Percentiles rank a stretch among this genome's conserved stretches.
phyloP scores from a whole-genome alignment of 2,113 vertebrate genomes.

The Carassius carassius region DNA sequence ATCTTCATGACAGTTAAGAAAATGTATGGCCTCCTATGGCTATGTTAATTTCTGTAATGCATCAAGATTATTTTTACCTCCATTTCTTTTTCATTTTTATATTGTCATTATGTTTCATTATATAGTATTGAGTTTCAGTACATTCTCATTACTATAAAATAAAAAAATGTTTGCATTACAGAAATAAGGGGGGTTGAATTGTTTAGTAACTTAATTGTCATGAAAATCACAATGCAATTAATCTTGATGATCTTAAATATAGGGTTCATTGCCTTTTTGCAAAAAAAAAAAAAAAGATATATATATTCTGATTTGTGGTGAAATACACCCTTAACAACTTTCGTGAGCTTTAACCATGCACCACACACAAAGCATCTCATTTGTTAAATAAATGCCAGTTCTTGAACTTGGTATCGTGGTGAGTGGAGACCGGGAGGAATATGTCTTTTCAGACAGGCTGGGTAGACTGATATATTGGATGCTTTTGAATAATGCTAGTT shows the following conservation, averaged over 20 bases:
- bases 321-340: background rate
- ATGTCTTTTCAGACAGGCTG: slow-evolving; percentile 16
- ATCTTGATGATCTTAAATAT: background rate
- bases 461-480: slow-evolving; percentile 49
- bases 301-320: background rate
- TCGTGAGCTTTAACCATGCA: background rate
- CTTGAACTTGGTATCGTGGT: slow-evolving; percentile 6
- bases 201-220: background rate
- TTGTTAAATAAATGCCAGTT: background rate
- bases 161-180: background rate
- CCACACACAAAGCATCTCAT: background rate
- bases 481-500: slow-evolving; percentile 46
- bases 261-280: background rate
- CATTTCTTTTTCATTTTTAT: background rate
- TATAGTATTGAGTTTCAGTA: too few species aligned
- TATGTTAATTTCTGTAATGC: background rate
- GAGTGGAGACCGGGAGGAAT: slow-evolving; percentile 22
- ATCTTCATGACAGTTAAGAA: slow-evolving; percentile 6
- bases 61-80: background rate
- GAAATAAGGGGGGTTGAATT: background rate
- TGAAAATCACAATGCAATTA: slow-evolving; percentile 5
- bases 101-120: background rate
- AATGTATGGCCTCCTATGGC: background rate
- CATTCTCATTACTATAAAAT: too few species aligned
- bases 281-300: too few species aligned